Base-by-base conservation (phyloP, 2,888 invertebrate genomes). In the Hylaea fasciaria region DNA sequence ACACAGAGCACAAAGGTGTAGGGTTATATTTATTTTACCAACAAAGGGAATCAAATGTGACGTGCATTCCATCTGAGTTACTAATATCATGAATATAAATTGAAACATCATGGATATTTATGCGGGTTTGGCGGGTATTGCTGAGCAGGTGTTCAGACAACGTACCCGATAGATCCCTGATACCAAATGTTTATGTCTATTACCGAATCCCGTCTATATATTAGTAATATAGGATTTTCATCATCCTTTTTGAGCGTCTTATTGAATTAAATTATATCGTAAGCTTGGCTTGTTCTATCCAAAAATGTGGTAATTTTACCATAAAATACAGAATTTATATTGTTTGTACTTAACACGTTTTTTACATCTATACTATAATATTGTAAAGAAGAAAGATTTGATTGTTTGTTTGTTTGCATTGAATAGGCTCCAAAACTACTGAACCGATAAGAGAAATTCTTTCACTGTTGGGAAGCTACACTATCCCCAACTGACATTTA, bases 21-120 rank as follows among this genome's bases (percentile, higher is more conserved):
- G 29, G 28, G 40, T 29, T 51, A 48, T 45, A 86, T 87, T 86
- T 86, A 85, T 86, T 84, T 84, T 73, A 74, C 79, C 83, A 87
- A 90, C 86, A 91, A 89, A 88, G 83, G 81, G 83, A 89, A 90
- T 91, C 89, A 88, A 87, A 89, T 88, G 87, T 90, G 90, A 89
- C 86, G 85, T 83, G 82, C 78, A 85, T 86, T 86, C 81, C 82
- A 79, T 86, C 84, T 87, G 83, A 86, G 88, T 87, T 87, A 88
- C 89, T 90, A 91, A 89, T 90, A 89, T 89, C 90, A 91, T 91
- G 91, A 91, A 91, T 91, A 90, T 89, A 91, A 90, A 91, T 89
- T 87, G 91, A 88, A 89, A 89, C 91, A 89, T 91, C 89, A 85
- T 84, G 86, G 87, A 82, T 91, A 89, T 90, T 89, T 89, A 89